Percentiles rank a stretch among this genome's conserved stretches.
Evolutionary conservation across 1,140 invertebrate genomes (phyloP).

Genomic region (Lutraria rhynchaena): DNA sequence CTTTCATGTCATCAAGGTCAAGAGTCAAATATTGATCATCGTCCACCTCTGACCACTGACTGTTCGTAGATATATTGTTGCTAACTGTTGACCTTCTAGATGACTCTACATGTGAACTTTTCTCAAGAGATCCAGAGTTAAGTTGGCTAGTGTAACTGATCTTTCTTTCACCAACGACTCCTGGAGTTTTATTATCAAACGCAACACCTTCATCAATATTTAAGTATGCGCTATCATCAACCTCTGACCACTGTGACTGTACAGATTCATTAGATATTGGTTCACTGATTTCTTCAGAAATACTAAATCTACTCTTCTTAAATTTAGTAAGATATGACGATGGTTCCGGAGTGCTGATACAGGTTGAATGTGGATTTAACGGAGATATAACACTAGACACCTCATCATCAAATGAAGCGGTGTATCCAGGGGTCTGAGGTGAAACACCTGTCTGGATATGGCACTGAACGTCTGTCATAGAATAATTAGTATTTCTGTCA

Average conservation of each 20-base stretch:
- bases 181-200: neutral
- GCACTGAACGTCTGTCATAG: neutral
- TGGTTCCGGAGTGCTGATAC: no score
- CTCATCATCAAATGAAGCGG: conserved; percentile 1
- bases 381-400: no score
- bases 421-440: conserved; percentile 23
- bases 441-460: conserved; percentile 36
- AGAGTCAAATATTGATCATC: conserved; percentile 47
- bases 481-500: neutral
- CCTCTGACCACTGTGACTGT: conserved; percentile 58
- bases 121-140: neutral
- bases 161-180: neutral
- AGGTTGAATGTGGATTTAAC: no score
- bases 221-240: conserved; percentile 52
- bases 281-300: conserved; percentile 1
- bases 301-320: neutral
- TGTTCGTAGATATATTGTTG: conserved; percentile 9
- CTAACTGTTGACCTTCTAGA: no score
- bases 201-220: conserved; percentile 16
- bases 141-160: neutral
- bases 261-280: conserved; percentile 33
- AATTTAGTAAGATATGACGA: neutral
- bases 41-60: conserved; percentile 54
- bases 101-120: no score
- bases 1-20: conserved; percentile 35